Conservation (phyloP, 2,888 invertebrate species). For the Ceratothoa steindachneri region DNA sequence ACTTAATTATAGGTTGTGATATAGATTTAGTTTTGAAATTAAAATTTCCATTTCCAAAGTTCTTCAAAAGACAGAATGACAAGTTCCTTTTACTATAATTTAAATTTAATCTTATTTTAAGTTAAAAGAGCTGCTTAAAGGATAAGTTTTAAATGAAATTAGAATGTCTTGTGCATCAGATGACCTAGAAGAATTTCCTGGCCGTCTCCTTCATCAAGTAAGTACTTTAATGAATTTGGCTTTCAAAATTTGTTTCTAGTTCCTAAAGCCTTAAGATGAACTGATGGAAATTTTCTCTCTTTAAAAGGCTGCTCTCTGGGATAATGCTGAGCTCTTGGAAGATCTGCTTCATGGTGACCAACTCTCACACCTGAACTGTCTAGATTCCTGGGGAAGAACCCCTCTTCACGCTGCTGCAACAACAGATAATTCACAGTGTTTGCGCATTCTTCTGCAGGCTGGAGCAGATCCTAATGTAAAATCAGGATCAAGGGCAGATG, state of each 20-base stretch:
- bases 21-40: too few relatives aligned
- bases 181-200: constrained; percentile 70
- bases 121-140: too few relatives aligned
- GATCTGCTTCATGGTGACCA: constrained; percentile 70
- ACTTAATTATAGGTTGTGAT: too few relatives aligned
- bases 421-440: constrained; percentile 69
- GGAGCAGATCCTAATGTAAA: constrained; percentile 56
- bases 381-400: constrained; percentile 70
- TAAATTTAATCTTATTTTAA: too few relatives aligned
- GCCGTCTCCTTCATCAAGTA: constrained; percentile 71
- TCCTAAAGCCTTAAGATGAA: neutral
- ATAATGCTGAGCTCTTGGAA: constrained; percentile 77
- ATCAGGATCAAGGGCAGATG: constrained; percentile 35
- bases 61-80: too few relatives aligned
- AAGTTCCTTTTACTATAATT: too few relatives aligned
- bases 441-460: constrained; percentile 66
- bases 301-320: constrained; percentile 75
- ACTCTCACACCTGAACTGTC: constrained; percentile 63
- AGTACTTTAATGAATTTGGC: constrained; percentile 19
- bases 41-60: too few relatives aligned
- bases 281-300: constrained; percentile 1
- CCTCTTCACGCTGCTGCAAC: constrained; percentile 79
- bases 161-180: constrained; percentile 61
- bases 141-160: too few relatives aligned
- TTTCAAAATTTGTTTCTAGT: constrained; percentile 7